Evolutionary conservation across 2,113 vertebrate genomes (phyloP).

Genomic region (Tetraodon nigroviridis): DNA sequence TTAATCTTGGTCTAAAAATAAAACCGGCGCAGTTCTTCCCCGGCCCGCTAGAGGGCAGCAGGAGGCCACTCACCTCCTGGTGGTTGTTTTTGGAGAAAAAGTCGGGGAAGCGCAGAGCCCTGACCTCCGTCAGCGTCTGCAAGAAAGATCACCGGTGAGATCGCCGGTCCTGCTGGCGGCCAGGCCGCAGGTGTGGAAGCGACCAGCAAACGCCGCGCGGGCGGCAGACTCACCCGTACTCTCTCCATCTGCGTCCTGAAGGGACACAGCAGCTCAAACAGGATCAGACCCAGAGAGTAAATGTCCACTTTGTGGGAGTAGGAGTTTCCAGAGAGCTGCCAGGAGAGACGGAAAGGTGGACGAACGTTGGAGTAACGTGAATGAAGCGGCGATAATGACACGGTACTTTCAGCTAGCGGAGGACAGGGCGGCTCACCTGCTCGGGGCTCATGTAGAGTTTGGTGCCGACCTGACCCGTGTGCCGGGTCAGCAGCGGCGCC

Average conservation of each 20-base stretch:
- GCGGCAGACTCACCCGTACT: slow-evolving; percentile 79
- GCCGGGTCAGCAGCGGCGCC: slow-evolving; percentile 88
- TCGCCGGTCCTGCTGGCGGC: slow-evolving; percentile 75
- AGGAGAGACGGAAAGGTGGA: neutral
- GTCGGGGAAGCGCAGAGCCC: slow-evolving; percentile 83
- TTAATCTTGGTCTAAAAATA: neutral
- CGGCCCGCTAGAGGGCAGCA: slow-evolving; percentile 43
- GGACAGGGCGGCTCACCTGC: slow-evolving; percentile 76
- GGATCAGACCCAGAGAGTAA: slow-evolving; percentile 95
- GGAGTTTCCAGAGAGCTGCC: slow-evolving; percentile 90
- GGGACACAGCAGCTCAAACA: slow-evolving; percentile 94
- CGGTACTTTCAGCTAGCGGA: neutral
- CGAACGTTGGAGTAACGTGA: neutral
- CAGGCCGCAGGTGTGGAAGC: too few species aligned
- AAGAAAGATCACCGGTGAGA: slow-evolving; percentile 62
- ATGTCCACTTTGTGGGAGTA: slow-evolving; percentile 99
- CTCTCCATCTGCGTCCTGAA: slow-evolving; percentile 98
- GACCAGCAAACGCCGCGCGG: too few species aligned
- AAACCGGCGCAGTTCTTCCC: neutral
- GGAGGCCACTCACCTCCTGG: slow-evolving; percentile 80
- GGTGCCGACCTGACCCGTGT: slow-evolving; percentile 97
- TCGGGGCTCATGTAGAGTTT: slow-evolving; percentile 99
- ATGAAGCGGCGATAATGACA: neutral
- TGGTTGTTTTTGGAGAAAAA: slow-evolving; percentile 85
- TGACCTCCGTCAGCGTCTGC: slow-evolving; percentile 90